Evolutionary conservation across 2,113 vertebrate species (phyloP), one percentile per base, ranked within the genome.

Genomic region (Pelobates fuscus): DNA sequence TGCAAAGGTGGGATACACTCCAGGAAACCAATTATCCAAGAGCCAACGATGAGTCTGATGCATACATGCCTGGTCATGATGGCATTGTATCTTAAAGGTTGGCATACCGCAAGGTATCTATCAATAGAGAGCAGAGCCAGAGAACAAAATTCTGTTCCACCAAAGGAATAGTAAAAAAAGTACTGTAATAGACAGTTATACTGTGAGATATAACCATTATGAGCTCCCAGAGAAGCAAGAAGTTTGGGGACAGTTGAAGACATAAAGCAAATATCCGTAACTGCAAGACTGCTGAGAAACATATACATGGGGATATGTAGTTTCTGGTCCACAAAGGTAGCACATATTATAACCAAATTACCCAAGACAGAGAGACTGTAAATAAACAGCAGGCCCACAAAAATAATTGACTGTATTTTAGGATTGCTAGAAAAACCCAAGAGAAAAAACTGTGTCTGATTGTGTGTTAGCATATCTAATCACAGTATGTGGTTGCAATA

Each of bases 271-370:
- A 80, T 69, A 49, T 80, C 79, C 27, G 70, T 57, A 6, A 63
- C 3, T 8, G 70, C 67, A n/a, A 80, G 27, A 30, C 68, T 68
- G 17, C 49, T 70, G 7, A 80, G 59, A 14, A 80, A 78, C 46
- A 78, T 73, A 41, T 80, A 80, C 77, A 80, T 80, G n/a, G 79
- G 79, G 5, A 37, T 63, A 15, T 74, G 64, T 20, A 69, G 52
- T 3, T 44, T 37, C 26, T 30, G 12, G 37, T 37, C 32, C n/a
- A 21, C 21, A 17, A 7, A 25, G 15, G 55, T 25, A 2, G 24
- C 23, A 25, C 8, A 20, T 7, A 58, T 58, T 8, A 25, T 58
- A 8, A 58, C 3, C 12, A 58, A 2, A 12, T 58, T 58, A 14
- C 55, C 55, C 8, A 58, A 25, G 25, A 58, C 2, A 1, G 55